A percentile compares a stretch with the other conserved stretches of the same genome.
phyloP scores from a whole-genome alignment of 1,140 invertebrate genomes.

The Hyles vespertilio region DNA sequence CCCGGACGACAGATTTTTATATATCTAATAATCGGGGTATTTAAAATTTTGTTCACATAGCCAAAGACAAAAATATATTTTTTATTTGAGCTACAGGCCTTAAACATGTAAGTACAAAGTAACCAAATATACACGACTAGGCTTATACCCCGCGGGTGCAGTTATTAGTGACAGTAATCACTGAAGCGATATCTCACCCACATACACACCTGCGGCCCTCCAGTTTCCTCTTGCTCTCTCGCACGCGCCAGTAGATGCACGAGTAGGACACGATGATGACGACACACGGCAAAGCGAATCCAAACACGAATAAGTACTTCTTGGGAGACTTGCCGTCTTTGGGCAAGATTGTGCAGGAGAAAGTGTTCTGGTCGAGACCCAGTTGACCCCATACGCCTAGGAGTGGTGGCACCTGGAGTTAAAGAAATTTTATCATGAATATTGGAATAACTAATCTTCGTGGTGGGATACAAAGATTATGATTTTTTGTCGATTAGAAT shows the following conservation, averaged over 20 bases:
- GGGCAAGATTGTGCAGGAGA: conserved; percentile 90
- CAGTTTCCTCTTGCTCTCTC: conserved; percentile 82
- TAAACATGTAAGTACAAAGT: too few species aligned
- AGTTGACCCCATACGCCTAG: conserved; percentile 89
- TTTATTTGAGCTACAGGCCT: too few species aligned
- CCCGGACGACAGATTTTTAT: too few species aligned
- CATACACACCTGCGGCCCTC: conserved; percentile 79
- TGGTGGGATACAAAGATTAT: too few species aligned
- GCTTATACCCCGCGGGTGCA: too few species aligned
- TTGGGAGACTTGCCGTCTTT: conserved; percentile 87
- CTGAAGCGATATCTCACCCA: conserved; percentile 44
- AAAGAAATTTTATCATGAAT: conserved; percentile 1
- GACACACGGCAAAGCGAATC: conserved; percentile 87
- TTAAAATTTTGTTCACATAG: too few species aligned
- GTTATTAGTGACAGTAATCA: conserved; percentile 5
- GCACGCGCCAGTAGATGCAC: conserved; percentile 89
- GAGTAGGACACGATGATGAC: conserved; percentile 90
- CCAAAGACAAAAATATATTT: too few species aligned
- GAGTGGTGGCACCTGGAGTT: conserved; percentile 82
- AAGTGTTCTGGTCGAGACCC: conserved; percentile 85
- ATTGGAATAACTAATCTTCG: too few species aligned
- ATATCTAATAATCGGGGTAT: too few species aligned
- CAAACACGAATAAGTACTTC: conserved; percentile 89
- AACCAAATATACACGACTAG: too few species aligned
- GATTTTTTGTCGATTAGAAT: too few species aligned